Conservation (phyloP, 2,113 vertebrate genomes). For the Toxotes jaculatrix region DNA sequence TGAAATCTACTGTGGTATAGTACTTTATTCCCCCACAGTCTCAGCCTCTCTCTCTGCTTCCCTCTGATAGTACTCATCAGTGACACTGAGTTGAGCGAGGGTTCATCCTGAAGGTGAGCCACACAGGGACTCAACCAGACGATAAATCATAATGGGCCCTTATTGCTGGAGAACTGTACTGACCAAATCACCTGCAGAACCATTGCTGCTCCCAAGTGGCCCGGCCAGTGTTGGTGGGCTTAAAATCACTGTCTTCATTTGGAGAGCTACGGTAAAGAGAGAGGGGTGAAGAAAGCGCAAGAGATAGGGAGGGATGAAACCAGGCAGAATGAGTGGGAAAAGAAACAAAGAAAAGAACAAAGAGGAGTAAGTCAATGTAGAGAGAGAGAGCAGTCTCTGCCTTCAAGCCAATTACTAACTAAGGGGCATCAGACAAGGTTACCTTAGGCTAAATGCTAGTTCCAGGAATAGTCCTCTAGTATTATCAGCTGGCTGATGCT, state of each 20-base stretch:
- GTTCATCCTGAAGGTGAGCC: conserved; percentile 61
- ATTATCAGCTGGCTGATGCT: conserved; percentile 50
- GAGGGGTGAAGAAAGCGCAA: neutral
- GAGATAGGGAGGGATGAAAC: conserved; percentile 12
- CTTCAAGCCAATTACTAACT: conserved; percentile 60
- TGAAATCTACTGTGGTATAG: neutral
- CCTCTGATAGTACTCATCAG: conserved; percentile 31
- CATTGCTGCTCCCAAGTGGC: conserved; percentile 49
- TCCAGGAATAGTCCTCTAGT: conserved; percentile 61
- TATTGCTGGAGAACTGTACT: conserved; percentile 31
- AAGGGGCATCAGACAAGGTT: conserved; percentile 49
- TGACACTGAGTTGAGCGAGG: conserved; percentile 23
- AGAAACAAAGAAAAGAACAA: conserved; percentile 40
- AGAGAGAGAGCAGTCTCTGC: conserved; percentile 20
- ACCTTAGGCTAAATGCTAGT: conserved; percentile 61
- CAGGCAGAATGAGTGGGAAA: conserved; percentile 16
- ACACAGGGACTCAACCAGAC: conserved; percentile 41
- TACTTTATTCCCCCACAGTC: neutral
- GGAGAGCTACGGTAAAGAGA: conserved; percentile 2
- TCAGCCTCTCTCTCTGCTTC: conserved; percentile 10
- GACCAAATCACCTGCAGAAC: conserved; percentile 58
- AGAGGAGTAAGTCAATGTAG: conserved; percentile 20
- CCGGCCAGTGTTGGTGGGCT: conserved; percentile 14
- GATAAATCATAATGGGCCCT: conserved; percentile 61
- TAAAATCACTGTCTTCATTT: conserved; percentile 56